phyloP scores from a whole-genome alignment of 1,140 invertebrate species.

The Reticulitermes speratus region DNA sequence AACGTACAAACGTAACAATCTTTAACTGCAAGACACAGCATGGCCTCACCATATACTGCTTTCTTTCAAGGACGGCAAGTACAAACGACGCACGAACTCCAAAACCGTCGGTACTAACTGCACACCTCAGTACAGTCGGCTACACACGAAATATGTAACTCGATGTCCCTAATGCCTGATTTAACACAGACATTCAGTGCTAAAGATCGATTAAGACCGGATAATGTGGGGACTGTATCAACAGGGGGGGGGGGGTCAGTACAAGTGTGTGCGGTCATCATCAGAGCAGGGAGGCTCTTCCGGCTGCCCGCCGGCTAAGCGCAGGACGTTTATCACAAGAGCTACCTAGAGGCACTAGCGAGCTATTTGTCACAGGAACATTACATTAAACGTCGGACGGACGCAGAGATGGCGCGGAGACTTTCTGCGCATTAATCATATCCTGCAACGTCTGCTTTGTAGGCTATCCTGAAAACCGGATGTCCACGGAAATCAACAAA shows the following conservation, averaged over 20 bases:
- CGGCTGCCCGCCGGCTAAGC: conserved; percentile 23
- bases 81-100: no score
- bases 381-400: conserved; percentile 21
- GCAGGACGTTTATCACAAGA: conserved; percentile 16
- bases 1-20: no score
- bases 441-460: not conserved
- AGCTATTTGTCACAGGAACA: conserved; percentile 23
- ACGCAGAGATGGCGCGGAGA: conserved; percentile 15
- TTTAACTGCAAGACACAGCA: no score
- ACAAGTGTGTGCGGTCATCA: conserved; percentile 3
- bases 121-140: no score
- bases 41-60: no score
- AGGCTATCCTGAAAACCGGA: not conserved
- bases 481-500: not conserved
- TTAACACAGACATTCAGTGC: not conserved
- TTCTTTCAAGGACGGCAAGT: no score
- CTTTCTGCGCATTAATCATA: conserved; percentile 18
- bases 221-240: not conserved
- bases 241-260: not conserved
- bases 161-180: not conserved
- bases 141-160: not conserved
- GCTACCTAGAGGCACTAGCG: not conserved
- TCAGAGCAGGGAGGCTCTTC: conserved; percentile 7
- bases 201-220: not conserved
- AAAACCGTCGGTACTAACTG: no score